These are phyloP conservation scores for Drosophila aldrichi DNA, from an alignment of 2,888 invertebrate genomes.

Conservation along the genomic window DNA sequence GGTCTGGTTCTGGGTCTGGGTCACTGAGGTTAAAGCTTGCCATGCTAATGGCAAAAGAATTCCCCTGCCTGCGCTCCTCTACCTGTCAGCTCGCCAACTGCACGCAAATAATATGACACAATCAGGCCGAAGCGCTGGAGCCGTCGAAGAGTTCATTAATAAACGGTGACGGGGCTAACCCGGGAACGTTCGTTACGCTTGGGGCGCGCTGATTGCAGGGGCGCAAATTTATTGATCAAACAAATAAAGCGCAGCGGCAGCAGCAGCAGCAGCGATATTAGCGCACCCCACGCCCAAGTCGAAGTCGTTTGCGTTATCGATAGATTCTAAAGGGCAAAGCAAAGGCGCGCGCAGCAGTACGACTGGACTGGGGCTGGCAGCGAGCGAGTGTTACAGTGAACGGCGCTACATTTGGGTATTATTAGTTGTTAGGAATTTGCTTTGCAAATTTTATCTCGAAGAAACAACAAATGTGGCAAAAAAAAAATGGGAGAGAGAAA, in stretches of 20 bases:
- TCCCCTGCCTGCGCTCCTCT: slow-evolving; percentile 6
- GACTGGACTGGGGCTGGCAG: neutral
- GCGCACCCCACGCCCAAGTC: slow-evolving; percentile 5
- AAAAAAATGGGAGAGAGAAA: neutral
- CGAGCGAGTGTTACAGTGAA: neutral
- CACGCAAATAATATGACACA: slow-evolving; percentile 73
- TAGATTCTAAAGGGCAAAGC: slow-evolving; percentile 34
- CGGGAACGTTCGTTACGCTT: slow-evolving; percentile 4
- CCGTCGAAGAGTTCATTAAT: slow-evolving; percentile 72
- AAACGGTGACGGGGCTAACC: slow-evolving; percentile 53
- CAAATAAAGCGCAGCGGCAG: slow-evolving; percentile 67
- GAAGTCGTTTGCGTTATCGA: slow-evolving; percentile 14
- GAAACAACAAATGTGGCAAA: slow-evolving; percentile 12
- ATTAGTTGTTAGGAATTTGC: slow-evolving; percentile 17
- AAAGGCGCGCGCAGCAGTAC: slow-evolving; percentile 2
- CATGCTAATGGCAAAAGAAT: slow-evolving; percentile 33
- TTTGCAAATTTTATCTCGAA: slow-evolving; percentile 50
- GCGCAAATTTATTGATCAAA: slow-evolving; percentile 73
- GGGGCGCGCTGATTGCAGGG: slow-evolving; percentile 35
- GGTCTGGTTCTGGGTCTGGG: slow-evolving; percentile 48
- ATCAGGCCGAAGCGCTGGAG: slow-evolving; percentile 43
- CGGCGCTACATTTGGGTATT: neutral
- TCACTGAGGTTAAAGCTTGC: slow-evolving; percentile 48
- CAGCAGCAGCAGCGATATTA: slow-evolving; percentile 22
- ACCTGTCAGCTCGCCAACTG: slow-evolving; percentile 11